Percentiles rank a stretch among this genome's conserved stretches.
These are phyloP conservation scores for Coturnix japonica DNA, from an alignment of 2,113 vertebrate species.

Conservation along the genomic window DNA sequence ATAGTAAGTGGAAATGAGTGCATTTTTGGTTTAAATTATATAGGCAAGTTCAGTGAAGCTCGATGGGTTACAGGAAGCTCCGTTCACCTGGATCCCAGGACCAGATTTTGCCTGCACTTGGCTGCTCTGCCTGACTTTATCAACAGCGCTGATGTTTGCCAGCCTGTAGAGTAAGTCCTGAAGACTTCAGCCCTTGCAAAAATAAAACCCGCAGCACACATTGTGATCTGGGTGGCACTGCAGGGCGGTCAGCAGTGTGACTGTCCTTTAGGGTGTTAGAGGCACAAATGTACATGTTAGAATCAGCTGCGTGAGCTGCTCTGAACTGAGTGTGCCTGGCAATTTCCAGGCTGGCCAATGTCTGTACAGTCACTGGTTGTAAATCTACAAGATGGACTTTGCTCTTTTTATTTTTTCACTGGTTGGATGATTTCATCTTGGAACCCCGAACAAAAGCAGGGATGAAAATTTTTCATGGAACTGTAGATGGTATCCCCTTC, in stretches of 20 bases:
- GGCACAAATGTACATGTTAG: not conserved
- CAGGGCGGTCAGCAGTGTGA: not conserved
- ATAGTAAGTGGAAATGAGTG: conserved; percentile 11
- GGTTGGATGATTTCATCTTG: not conserved
- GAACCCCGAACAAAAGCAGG: not conserved
- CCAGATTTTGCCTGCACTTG: not conserved
- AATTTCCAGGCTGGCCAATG: not conserved
- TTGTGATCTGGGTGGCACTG: not conserved
- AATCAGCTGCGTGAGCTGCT: not conserved
- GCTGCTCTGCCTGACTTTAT: not conserved
- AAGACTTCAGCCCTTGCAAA: not conserved
- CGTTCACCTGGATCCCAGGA: not conserved
- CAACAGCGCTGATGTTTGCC: not conserved
- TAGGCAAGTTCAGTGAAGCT: not conserved
- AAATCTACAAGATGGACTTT: not conserved
- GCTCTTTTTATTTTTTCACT: not conserved
- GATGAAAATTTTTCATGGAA: not conserved
- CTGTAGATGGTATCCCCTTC: not conserved
- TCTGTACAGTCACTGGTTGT: not conserved
- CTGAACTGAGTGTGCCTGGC: not conserved
- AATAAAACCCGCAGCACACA: accelerated
- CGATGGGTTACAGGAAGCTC: not conserved
- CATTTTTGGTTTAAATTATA: not conserved
- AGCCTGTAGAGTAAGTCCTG: not conserved
- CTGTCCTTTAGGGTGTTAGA: not conserved